Conservation (phyloP, 2,113 vertebrate genomes). For the Podocnemis expansa region DNA sequence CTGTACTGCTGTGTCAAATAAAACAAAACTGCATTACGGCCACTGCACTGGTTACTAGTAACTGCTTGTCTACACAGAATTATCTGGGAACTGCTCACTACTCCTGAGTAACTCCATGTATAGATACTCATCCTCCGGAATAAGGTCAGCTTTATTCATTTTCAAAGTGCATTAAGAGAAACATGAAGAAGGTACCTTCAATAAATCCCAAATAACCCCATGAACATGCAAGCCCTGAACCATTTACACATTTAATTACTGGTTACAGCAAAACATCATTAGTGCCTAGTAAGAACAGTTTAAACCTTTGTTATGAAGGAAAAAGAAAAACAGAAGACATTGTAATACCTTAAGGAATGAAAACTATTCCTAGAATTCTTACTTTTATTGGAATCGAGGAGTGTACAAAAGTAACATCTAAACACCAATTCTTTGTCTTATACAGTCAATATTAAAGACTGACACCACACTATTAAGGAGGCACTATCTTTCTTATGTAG, state of each 20-base stretch:
- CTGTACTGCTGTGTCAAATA: neutral
- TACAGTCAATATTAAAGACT: no score
- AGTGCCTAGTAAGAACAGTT: accelerated
- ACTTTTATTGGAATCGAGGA: neutral
- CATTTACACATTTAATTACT: neutral
- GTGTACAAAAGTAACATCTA: neutral
- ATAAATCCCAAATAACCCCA: neutral
- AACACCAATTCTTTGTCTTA: no score
- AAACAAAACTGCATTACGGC: accelerated
- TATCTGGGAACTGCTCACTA: no score
- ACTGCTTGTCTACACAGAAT: no score
- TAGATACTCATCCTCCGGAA: neutral
- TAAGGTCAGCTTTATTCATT: neutral
- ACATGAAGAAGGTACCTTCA: no score
- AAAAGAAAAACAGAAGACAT: neutral
- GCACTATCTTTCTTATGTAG: no score
- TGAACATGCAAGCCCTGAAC: conserved; percentile 8
- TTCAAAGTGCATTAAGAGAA: no score
- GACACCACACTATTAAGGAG: no score
- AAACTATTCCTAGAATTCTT: neutral
- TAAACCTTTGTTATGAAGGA: neutral
- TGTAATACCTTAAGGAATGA: neutral
- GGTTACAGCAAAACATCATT: accelerated
- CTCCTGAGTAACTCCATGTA: neutral
- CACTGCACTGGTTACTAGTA: no score